Percentiles rank a stretch among this genome's conserved stretches.
phyloP scores from a whole-genome alignment of 2,888 invertebrate species.

The Erebia palarica region DNA sequence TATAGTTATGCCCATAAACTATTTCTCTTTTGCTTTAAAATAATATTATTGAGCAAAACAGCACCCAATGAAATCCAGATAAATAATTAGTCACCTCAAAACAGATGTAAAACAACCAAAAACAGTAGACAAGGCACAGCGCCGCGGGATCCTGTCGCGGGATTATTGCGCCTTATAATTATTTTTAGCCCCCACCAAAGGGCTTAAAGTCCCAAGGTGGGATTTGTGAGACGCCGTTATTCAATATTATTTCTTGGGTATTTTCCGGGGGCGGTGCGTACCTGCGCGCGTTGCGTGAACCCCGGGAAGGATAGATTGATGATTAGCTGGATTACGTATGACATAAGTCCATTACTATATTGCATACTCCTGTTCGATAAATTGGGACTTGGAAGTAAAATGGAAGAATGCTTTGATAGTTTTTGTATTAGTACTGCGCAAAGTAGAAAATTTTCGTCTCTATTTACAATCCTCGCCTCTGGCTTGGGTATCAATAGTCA shows the following conservation, averaged over 20 bases:
- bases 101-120: conserved; percentile 44
- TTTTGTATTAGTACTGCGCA: no score
- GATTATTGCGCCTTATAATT: conserved; percentile 61
- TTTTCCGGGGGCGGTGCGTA: conserved; percentile 49
- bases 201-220: conserved; percentile 74
- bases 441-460: no score
- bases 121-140: conserved; percentile 50
- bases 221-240: conserved; percentile 75
- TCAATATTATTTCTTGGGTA: conserved; percentile 75
- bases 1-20: no score
- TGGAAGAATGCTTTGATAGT: no score
- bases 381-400: background rate
- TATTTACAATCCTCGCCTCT: no score
- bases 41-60: no score
- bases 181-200: conserved; percentile 67
- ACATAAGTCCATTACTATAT: conserved; percentile 30
- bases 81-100: conserved; percentile 20
- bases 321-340: conserved; percentile 48
- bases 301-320: conserved; percentile 45
- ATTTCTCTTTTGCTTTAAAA: no score
- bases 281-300: conserved; percentile 52
- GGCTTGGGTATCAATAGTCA: no score
- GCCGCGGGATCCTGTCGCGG: conserved; percentile 49
- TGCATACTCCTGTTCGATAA: background rate
- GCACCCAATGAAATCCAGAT: no score